Conservation (phyloP, 2,113 vertebrate species). For the Natator depressus region DNA sequence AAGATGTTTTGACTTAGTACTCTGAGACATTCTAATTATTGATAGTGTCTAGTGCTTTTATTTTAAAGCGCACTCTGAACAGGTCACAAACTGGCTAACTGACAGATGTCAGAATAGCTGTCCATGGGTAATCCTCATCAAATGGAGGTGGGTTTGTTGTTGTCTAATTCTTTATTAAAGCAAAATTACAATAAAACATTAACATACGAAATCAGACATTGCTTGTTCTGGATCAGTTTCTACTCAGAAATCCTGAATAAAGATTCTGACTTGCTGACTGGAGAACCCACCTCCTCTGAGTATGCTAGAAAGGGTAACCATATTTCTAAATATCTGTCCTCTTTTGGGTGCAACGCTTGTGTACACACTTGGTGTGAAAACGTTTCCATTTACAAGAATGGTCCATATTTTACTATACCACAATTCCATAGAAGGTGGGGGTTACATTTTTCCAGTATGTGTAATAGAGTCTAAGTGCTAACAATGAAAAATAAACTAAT, state of each 20-base stretch:
- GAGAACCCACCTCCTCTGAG: neutral
- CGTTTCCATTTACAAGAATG: too few species aligned
- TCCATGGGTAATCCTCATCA: neutral
- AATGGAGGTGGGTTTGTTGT: neutral
- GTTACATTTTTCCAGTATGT: neutral
- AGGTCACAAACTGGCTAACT: neutral
- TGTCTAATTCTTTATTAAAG: neutral
- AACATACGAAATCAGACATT: neutral
- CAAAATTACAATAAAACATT: neutral
- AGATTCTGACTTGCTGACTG: neutral
- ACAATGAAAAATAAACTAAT: neutral
- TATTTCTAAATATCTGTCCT: neutral
- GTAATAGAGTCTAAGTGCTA: neutral
- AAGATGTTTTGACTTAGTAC: fast-evolving
- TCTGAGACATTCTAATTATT: fast-evolving
- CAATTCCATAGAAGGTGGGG: neutral
- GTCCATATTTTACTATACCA: neutral
- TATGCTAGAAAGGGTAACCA: neutral
- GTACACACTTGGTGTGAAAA: neutral
- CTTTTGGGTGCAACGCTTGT: neutral
- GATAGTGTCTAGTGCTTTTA: neutral
- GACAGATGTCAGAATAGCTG: fast-evolving
- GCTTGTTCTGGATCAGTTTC: neutral
- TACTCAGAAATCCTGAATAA: neutral
- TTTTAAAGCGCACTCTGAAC: neutral